These are phyloP conservation scores for Machimus atricapillus DNA, from an alignment of 2,888 invertebrate species.

Conservation along the genomic window DNA sequence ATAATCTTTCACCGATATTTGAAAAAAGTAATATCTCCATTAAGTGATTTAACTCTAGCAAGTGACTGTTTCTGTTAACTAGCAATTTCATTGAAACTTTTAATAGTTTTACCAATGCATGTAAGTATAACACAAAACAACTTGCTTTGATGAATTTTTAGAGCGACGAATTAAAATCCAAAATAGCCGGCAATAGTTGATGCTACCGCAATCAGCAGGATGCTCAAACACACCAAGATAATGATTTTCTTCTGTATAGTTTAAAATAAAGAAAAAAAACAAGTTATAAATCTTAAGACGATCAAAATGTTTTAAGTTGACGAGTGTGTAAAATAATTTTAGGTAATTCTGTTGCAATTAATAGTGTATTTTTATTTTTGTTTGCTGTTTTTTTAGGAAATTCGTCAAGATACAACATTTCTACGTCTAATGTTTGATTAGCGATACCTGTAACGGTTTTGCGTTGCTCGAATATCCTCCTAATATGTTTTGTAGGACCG, in stretches of 20 bases:
- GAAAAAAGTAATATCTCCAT: constrained; percentile 5
- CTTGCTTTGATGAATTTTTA: constrained; percentile 32
- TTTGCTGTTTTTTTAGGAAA: not conserved
- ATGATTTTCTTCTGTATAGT: constrained; percentile 90
- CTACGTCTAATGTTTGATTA: constrained; percentile 41
- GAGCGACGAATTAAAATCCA: constrained; percentile 59
- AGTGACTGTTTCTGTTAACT: constrained; percentile 1
- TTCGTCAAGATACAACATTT: constrained; percentile 46
- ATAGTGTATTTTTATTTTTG: not conserved
- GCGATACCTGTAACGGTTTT: constrained; percentile 46
- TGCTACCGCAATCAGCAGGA: constrained; percentile 76
- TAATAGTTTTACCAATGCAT: constrained; percentile 1
- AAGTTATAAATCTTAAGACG: constrained; percentile 42
- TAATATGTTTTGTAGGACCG: constrained; percentile 41
- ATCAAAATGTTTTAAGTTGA: constrained; percentile 35
- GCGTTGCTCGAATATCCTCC: constrained; percentile 44
- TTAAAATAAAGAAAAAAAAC: constrained; percentile 47
- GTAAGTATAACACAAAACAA: not conserved
- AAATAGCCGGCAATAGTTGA: constrained; percentile 73
- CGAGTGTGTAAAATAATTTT: not conserved
- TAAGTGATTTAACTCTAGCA: not conserved
- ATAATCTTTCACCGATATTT: not conserved
- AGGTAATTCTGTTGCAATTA: not conserved
- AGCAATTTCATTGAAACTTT: not conserved
- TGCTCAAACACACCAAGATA: constrained; percentile 87